Conservation (phyloP, 2,797 vertebrate genomes). For the Sphaeramia orbicularis region DNA sequence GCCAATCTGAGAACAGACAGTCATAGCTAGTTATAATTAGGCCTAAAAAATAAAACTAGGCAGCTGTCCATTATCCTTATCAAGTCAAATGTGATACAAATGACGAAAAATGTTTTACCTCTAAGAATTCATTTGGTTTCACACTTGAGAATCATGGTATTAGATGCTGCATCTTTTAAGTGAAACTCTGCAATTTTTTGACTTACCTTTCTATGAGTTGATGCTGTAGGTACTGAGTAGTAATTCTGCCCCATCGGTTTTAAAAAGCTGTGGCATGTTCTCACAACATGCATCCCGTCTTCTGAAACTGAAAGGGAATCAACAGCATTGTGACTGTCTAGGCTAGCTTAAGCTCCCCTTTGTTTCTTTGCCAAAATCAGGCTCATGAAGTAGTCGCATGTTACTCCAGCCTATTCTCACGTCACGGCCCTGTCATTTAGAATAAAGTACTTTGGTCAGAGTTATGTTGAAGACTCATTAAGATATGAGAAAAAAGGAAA, state of each 20-base stretch:
- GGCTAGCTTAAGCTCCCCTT: slow-evolving; percentile 70
- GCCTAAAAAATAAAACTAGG: too few relatives aligned
- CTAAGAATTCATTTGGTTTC: too few relatives aligned
- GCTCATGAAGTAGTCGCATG: slow-evolving; percentile 58
- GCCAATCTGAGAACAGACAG: too few relatives aligned
- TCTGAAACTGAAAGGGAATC: slow-evolving; percentile 60
- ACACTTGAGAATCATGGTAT: too few relatives aligned
- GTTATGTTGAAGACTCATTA: slow-evolving; percentile 28
- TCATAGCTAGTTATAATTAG: too few relatives aligned
- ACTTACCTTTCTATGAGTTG: slow-evolving; percentile 1
- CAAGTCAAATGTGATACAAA: too few relatives aligned
- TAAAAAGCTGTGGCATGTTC: slow-evolving; percentile 70
- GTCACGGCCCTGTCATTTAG: slow-evolving; percentile 64
- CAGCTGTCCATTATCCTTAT: too few relatives aligned
- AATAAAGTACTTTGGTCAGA: slow-evolving; percentile 44
- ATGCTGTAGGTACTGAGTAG: slow-evolving; percentile 30
- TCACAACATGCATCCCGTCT: slow-evolving; percentile 69
- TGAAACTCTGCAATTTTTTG: not conserved
- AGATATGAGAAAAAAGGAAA: slow-evolving; percentile 32
- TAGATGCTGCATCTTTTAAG: not conserved
- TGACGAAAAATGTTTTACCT: too few relatives aligned
- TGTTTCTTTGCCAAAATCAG: slow-evolving; percentile 71
- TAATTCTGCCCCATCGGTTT: slow-evolving; percentile 56
- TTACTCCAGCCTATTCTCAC: slow-evolving; percentile 68
- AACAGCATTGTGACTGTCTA: slow-evolving; percentile 71